phyloP scores from a whole-genome alignment of 2,888 invertebrate genomes.

The Lissocephala sabroskyi region DNA sequence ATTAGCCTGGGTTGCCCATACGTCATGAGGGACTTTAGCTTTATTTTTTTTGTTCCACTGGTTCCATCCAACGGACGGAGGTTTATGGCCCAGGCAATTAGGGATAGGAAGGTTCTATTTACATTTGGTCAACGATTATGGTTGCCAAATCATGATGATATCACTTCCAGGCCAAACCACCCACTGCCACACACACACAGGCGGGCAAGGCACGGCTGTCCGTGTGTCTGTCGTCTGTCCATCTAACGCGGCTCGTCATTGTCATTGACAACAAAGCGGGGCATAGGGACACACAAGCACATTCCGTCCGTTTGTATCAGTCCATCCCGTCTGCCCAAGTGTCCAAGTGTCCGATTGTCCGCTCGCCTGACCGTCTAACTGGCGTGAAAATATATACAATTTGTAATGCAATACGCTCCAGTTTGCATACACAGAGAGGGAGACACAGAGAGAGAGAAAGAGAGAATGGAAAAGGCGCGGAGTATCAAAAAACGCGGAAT shows the following conservation, averaged over 20 bases:
- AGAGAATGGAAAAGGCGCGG: constrained; percentile 9
- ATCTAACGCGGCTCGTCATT: background rate
- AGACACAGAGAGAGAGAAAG: too few relatives aligned
- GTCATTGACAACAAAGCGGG: background rate
- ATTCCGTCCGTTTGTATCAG: background rate
- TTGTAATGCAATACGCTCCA: constrained; percentile 59
- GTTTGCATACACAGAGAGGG: constrained; percentile 36
- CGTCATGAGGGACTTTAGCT: background rate
- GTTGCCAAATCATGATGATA: constrained; percentile 61
- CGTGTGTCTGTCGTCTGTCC: too few relatives aligned
- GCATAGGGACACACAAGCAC: background rate
- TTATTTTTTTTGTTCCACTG: too few relatives aligned
- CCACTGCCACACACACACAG: background rate
- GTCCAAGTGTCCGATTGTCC: too few relatives aligned
- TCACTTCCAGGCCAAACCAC: constrained; percentile 26
- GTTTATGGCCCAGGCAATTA: background rate
- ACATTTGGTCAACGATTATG: constrained; percentile 49
- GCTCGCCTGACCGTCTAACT: background rate
- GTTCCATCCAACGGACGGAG: too few relatives aligned
- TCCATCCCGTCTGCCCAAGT: too few relatives aligned
- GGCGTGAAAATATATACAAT: constrained; percentile 53
- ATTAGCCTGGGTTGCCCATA: constrained; percentile 3
- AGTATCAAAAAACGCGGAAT: too few relatives aligned
- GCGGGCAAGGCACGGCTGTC: too few relatives aligned
- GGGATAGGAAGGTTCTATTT: constrained; percentile 27